Evolutionary conservation across 1,140 invertebrate species (phyloP), one percentile per base, ranked within the genome.

Genomic region (Drosophila ananassae): DNA sequence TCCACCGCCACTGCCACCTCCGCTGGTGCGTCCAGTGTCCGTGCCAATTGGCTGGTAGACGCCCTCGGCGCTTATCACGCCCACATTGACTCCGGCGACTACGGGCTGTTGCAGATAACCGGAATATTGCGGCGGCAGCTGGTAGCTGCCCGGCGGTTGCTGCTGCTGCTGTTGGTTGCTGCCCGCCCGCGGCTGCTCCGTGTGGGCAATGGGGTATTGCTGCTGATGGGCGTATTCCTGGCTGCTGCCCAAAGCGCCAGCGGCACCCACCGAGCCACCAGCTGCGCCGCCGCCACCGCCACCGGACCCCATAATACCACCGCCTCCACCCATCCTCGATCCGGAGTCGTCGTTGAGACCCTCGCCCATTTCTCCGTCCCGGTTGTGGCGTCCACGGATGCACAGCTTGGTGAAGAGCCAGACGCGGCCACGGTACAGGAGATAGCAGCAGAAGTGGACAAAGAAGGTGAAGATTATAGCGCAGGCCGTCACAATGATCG

Each of bases 391-490:
- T 2, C 90, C 79, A 3, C 91, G 90, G 63, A 92, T 90, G 71
- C 90, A 92, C 2, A 91, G 74, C 53, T 92, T 92, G 46, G 87
- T 91, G 48, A 91, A 92, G 3, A 92, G 77, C 84, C 90, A 91
- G 25, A 91, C 84, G 7, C 91, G 89, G 34, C 84, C 89, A 4
- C 91, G 91, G 56, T 92, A 93, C 25, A 93, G 72, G 28, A 90
- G 63, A 64, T 92, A 93, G 39, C 90, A 91, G 54, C 91, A 80
- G 59, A 92, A 89, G 79, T 93, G 93, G 10, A 93, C 83, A 48
- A 93, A 62, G 56, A 93, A 90, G 3, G 93, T 80, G 73, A 95
- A 94, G 0, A 92, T 79, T 2, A 94, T 83, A 25, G 94, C 94
- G n/a, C 92, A 93, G 0, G 93, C 63, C 52, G 93, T 94, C 9